These are phyloP conservation scores for Lonchura striata DNA, from an alignment of 2,113 vertebrate genomes.

Conservation along the genomic window DNA sequence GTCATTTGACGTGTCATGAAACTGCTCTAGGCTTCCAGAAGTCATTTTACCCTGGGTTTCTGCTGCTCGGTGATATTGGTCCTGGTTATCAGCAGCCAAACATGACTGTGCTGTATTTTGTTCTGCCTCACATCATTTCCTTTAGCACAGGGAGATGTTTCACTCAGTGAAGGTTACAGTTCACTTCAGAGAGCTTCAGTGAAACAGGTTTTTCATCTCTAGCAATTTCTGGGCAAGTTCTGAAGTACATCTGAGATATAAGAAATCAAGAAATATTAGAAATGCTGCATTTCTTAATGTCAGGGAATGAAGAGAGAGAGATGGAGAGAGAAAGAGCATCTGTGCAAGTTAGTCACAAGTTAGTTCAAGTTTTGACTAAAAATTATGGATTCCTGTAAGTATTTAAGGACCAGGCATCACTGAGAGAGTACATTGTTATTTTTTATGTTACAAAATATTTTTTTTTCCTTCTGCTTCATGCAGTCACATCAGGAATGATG, in stretches of 20 bases:
- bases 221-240: not conserved
- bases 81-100: constrained; percentile 43
- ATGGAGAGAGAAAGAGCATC: no score
- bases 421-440: not conserved
- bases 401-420: not conserved
- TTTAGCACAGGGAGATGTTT: not conserved
- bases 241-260: not conserved
- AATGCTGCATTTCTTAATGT: not conserved
- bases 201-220: not conserved
- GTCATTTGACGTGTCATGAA: not conserved
- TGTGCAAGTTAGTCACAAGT: not conserved
- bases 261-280: not conserved
- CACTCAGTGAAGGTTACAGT: not conserved
- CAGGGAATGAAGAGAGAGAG: not conserved
- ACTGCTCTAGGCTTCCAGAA: not conserved
- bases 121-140: not conserved
- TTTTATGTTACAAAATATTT: not conserved
- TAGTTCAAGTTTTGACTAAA: not conserved
- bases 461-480: not conserved
- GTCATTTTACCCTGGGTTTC: not conserved
- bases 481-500: not conserved
- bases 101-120: not conserved
- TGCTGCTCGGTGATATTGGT: constrained; percentile 36
- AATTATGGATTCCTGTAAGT: not conserved
- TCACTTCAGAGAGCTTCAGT: not conserved